Conservation (phyloP, 2,888 invertebrate genomes). For the Drosophila mettleri region DNA sequence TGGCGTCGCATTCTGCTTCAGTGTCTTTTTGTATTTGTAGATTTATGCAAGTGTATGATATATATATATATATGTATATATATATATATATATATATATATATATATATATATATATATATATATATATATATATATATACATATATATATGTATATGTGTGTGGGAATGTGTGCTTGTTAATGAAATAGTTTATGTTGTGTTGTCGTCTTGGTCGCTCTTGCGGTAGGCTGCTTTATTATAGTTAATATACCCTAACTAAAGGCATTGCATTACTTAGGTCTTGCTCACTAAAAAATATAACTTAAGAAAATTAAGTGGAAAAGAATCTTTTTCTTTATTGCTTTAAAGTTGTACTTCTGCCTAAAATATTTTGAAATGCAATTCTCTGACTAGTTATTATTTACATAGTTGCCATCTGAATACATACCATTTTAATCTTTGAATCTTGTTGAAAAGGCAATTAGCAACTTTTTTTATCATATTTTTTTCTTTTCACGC, state of each 20-base stretch:
- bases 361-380: too few species aligned
- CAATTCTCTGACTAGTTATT: too few species aligned
- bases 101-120: constrained; percentile 8
- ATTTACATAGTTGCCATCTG: too few species aligned
- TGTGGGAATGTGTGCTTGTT: constrained; percentile 24
- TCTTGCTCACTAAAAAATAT: too few species aligned
- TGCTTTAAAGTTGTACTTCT: too few species aligned
- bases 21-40: constrained; percentile 7
- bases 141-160: constrained; percentile 9
- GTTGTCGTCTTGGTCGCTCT: constrained; percentile 34
- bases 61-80: constrained; percentile 9
- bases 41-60: constrained; percentile 24
- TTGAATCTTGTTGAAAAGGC: too few species aligned
- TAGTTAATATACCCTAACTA: constrained; percentile 26
- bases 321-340: too few species aligned
- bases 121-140: constrained; percentile 3
- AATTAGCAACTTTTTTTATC: too few species aligned
- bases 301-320: too few species aligned
- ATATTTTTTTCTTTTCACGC: too few species aligned
- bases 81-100: constrained; percentile 8
- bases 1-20: constrained; percentile 22
- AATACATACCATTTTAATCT: too few species aligned
- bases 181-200: constrained; percentile 46
- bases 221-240: constrained; percentile 44
- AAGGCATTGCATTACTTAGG: background rate